Percentiles rank a stretch among this genome's conserved stretches.
Conservation (phyloP, 2,113 vertebrate species). For the Lepisosteus oculatus region DNA sequence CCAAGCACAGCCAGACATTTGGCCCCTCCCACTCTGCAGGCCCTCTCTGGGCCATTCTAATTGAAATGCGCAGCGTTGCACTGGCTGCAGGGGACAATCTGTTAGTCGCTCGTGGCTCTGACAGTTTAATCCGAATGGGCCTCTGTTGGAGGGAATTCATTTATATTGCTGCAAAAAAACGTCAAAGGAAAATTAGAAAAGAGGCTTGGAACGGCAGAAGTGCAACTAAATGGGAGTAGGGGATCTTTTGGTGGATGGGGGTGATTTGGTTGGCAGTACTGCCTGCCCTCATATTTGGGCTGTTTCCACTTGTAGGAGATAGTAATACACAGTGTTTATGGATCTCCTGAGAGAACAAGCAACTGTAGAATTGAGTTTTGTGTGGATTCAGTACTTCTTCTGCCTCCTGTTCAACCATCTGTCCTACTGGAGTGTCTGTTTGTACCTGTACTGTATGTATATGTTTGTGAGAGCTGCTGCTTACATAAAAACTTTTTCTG, state of each 20-base stretch:
- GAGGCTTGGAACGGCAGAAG: constrained; percentile 42
- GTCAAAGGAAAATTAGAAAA: constrained; percentile 74
- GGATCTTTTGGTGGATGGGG: constrained; percentile 31
- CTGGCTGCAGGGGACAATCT: constrained; percentile 74
- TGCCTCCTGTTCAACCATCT: no score
- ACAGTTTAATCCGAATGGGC: constrained; percentile 74
- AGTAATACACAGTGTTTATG: no score
- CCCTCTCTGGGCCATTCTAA: constrained; percentile 39
- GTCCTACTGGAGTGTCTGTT: no score
- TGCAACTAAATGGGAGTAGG: constrained; percentile 32
- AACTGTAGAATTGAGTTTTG: no score
- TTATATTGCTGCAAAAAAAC: constrained; percentile 71
- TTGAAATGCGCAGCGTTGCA: constrained; percentile 69
- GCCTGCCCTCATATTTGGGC: background rate
- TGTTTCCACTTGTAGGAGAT: background rate
- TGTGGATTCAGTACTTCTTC: no score
- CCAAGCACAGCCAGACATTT: background rate
- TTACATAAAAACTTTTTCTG: no score
- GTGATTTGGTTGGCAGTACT: constrained; percentile 2
- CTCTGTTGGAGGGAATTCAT: constrained; percentile 70
- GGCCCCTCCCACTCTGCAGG: constrained; percentile 8
- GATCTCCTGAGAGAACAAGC: no score
- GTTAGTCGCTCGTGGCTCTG: constrained; percentile 69
- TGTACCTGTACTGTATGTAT: no score
- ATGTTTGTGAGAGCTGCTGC: no score